Conservation (phyloP, 2,888 invertebrate species). For the Furcula furcula region DNA sequence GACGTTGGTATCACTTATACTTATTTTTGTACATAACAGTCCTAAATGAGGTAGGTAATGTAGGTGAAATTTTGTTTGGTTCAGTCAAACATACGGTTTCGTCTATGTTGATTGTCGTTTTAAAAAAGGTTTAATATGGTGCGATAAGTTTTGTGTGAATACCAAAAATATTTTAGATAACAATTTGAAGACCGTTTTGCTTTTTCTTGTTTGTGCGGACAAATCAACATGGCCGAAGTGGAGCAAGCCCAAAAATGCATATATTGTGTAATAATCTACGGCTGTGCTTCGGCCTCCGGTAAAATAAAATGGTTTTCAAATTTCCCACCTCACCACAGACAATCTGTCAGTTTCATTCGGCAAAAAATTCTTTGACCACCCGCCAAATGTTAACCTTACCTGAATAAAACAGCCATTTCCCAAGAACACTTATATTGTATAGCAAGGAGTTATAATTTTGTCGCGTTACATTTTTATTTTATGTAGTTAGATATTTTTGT, state of each 20-base stretch:
- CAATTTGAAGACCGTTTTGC: slow-evolving; percentile 18
- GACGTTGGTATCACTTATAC: slow-evolving; percentile 49
- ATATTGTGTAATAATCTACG: slow-evolving; percentile 29
- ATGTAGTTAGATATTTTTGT: slow-evolving; percentile 55
- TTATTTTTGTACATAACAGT: slow-evolving; percentile 62
- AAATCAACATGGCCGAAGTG: slow-evolving; percentile 32
- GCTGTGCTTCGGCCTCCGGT: slow-evolving; percentile 24
- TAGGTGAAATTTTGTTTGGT: slow-evolving; percentile 46
- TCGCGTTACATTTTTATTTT: slow-evolving; percentile 47
- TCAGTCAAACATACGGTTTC: slow-evolving; percentile 32
- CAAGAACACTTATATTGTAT: slow-evolving; percentile 38
- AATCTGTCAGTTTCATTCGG: slow-evolving; percentile 18
- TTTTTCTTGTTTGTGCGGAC: slow-evolving; percentile 37
- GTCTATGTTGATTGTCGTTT: slow-evolving; percentile 51
- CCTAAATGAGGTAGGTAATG: slow-evolving; percentile 43
- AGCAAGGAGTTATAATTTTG: slow-evolving; percentile 48
- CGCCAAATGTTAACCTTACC: slow-evolving; percentile 17
- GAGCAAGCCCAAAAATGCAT: slow-evolving; percentile 18
- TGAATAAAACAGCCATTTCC: slow-evolving; percentile 23
- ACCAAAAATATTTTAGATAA: not conserved
- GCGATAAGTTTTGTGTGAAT: slow-evolving; percentile 3
- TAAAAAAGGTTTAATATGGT: slow-evolving; percentile 18
- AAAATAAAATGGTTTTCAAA: slow-evolving; percentile 10
- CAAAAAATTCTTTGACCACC: slow-evolving; percentile 22
- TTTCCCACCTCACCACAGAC: slow-evolving; percentile 19